Base-by-base conservation (phyloP, 1,140 invertebrate genomes). In the Leptopilina clavipes region DNA sequence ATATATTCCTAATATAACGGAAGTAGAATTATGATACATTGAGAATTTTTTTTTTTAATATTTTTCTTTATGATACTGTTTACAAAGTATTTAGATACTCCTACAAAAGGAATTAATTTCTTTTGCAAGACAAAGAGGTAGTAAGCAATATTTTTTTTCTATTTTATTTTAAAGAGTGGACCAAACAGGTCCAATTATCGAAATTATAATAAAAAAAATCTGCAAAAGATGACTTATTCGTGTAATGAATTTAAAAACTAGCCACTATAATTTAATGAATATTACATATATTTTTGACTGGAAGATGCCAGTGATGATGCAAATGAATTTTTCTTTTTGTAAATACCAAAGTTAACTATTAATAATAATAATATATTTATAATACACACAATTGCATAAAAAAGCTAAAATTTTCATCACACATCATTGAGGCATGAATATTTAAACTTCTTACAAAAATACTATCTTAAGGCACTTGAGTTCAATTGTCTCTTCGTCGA, bases 401-500 rank as follows among this genome's bases (percentile, higher is more conserved):
- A 52, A 52, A 52, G 48, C 48, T 52, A 52, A 52, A 52, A 3
- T 52, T 52, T 48, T 14, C 43, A 44, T n/a, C 3, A 48, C 3
- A 48, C 44, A n/a, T 44, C 25, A 31, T 48, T 48, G 45, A 48
- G 45, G n/a, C 10, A 48, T 14, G 45, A 48, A 48, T 12, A 31
- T 40, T 40, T 40, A 40, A 40, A 40, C 37, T n/a, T 52, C 48
- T 52, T 52, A 52, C 48, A 52, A 52, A 52, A 52, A 52, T 52
- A 52, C 48, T 52, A 52, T 52, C n/a, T 52, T 52, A 52, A 52
- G 48, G 48, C 48, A 52, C 48, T 52, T 52, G 14, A 52, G 48
- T 52, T 52, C 48, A 52, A 52, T 52, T 52, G 48, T 52, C 48
- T 52, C 48, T 52, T 52, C 48, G 48, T 52, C 48, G 48, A 52